A percentile compares a stretch with the other conserved stretches of the same genome.
Conservation (phyloP, 2,888 invertebrate genomes). For the Oscheius sp. region DNA sequence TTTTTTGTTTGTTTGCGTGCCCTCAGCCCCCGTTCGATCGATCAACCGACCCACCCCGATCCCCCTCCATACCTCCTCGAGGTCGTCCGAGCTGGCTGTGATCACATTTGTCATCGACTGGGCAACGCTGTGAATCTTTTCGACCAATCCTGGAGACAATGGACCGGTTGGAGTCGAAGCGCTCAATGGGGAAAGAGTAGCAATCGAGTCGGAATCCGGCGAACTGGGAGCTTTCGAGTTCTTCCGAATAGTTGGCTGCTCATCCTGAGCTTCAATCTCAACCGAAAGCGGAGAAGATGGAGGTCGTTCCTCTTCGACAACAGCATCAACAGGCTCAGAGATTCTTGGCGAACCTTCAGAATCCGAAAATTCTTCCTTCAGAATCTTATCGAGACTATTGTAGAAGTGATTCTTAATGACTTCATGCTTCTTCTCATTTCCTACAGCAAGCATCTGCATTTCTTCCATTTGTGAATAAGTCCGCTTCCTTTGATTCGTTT, state of each 20-base stretch:
- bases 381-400: constrained; percentile 9
- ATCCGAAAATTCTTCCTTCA: constrained; percentile 23
- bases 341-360: too few relatives aligned
- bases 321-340: not conserved
- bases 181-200: not conserved
- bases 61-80: not conserved
- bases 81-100: not conserved
- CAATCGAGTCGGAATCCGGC: not conserved
- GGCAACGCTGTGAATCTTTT: constrained; percentile 19
- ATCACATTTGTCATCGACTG: not conserved
- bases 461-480: not conserved
- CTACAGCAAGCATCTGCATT: not conserved
- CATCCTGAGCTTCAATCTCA: not conserved
- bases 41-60: not conserved
- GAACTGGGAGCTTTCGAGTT: not conserved
- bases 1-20: not conserved
- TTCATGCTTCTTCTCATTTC: not conserved
- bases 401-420: constrained; percentile 19
- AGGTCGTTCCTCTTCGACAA: too few relatives aligned
- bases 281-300: constrained; percentile 1
- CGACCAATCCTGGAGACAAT: constrained; percentile 4
- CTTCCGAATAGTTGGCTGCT: not conserved
- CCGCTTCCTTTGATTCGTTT: not conserved
- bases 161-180: constrained; percentile 4
- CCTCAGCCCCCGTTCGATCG: not conserved